Base-by-base conservation (phyloP, 1,140 invertebrate species). In the Archivesica marissinica region DNA sequence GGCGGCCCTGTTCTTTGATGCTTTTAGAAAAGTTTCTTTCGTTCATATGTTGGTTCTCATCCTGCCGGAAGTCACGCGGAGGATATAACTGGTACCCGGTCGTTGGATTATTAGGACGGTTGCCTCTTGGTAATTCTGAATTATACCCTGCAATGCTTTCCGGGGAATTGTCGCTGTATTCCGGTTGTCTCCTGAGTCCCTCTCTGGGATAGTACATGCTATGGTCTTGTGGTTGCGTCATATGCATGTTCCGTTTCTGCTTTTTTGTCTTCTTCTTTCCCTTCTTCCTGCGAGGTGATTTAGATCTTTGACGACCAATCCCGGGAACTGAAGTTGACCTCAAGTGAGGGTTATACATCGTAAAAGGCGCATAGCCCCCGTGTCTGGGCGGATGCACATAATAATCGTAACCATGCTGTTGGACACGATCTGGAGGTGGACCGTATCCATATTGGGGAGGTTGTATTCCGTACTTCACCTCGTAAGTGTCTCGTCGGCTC, bases 1-100 rank as follows among this genome's bases (percentile, higher is more conserved):
- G 66, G 50, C 88, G 59, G 7, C 54, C 77, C 70, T 90, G 87
- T 47, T 88, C 88, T 23, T 86, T 70, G 50, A 92, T 88, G 59
- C 88, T 90, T 61, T 89, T 88, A 7, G 90, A 90, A 83, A 93
- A 92, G 3, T 89, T 87, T 70, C 88, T 85, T 80, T 93, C 92
- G 76, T 91, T 91, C 70, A 89, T 84, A 76, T 91, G 90, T 61
- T 91, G 89, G 56, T 91, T 91, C 75, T 90, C 89, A 20, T 87
- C 56, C 6, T 86, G 87, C 52, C 90, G 79, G 68, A 91, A 91
- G 77, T 92, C 90, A 35, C 92, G 74, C 38, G 84, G 88, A 17
- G 83, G 87, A 38, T 86, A 79, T 54, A 81, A 85, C 47, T 87
- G 59, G 56, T 86, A 86, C 59, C 85, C 77, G 28, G 74, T 81